These are phyloP conservation scores for Oceanodroma leucorhoa DNA, from an alignment of 2,797 vertebrate genomes.

Conservation along the genomic window DNA sequence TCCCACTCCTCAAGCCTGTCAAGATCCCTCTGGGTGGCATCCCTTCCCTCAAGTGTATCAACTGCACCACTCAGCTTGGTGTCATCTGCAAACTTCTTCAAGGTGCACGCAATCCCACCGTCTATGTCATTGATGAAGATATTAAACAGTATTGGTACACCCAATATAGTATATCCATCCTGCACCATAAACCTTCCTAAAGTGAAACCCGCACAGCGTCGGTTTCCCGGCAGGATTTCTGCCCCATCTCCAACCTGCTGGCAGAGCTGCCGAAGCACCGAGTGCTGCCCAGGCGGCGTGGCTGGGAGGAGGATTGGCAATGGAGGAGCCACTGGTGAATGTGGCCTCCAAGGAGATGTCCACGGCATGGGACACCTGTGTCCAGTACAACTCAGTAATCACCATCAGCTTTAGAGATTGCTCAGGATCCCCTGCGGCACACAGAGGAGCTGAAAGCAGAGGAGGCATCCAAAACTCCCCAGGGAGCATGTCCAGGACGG, in stretches of 20 bases:
- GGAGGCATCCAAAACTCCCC: neutral
- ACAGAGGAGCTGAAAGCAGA: neutral
- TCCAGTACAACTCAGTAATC: neutral
- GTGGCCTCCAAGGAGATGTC: neutral
- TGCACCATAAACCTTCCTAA: neutral
- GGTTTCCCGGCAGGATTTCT: neutral
- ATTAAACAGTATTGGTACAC: neutral
- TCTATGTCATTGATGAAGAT: neutral
- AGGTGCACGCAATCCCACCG: neutral
- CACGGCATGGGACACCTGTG: fast-evolving
- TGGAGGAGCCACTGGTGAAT: neutral
- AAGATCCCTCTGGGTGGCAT: neutral
- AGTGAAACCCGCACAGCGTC: fast-evolving
- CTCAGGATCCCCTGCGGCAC: fast-evolving
- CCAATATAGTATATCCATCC: neutral
- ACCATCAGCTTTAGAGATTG: neutral
- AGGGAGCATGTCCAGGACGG: fast-evolving
- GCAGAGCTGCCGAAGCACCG: neutral
- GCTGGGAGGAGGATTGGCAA: neutral
- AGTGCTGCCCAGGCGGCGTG: neutral
- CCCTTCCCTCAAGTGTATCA: neutral
- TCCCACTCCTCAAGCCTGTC: too few species aligned
- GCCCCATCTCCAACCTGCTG: neutral
- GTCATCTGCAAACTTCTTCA: neutral
- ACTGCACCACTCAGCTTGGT: neutral